Conservation (phyloP, 2,113 vertebrate genomes). For the Apodemus speciosus region DNA sequence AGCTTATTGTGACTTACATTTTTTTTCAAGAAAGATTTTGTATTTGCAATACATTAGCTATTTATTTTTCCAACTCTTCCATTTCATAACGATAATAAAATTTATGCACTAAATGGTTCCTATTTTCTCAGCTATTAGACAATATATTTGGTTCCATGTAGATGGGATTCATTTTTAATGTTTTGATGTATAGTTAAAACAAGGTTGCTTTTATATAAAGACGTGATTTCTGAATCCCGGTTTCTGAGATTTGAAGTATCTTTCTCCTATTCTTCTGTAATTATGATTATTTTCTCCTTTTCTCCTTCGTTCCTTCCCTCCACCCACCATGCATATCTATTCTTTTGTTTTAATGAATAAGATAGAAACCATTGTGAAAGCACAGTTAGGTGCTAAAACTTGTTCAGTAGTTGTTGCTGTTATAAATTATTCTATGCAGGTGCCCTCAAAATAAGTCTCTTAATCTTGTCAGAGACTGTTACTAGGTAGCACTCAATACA, state of each 20-base stretch:
- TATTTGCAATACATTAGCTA: conserved; percentile 64
- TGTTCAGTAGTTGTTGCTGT: background rate
- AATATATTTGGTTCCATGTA: conserved; percentile 27
- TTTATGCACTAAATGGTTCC: conserved; percentile 66
- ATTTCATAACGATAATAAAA: conserved; percentile 54
- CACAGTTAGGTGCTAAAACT: background rate
- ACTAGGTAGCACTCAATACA: background rate
- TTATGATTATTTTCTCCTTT: background rate
- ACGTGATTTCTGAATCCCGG: background rate
- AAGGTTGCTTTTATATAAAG: background rate
- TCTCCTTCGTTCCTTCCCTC: background rate
- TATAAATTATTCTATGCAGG: background rate
- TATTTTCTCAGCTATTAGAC: background rate
- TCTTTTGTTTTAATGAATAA: background rate
- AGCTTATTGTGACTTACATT: conserved; percentile 60
- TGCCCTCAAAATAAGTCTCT: conserved; percentile 12
- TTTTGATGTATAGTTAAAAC: background rate
- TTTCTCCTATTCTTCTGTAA: background rate
- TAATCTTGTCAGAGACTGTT: background rate
- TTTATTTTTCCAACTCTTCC: conserved; percentile 73
- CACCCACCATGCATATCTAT: background rate
- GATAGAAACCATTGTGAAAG: background rate
- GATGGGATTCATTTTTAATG: conserved; percentile 26
- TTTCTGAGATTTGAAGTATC: background rate
- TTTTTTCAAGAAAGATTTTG: conserved; percentile 66